A percentile compares a stretch with the other conserved stretches of the same genome.
Evolutionary conservation across 2,888 invertebrate genomes (phyloP).

Genomic region (Caradrina kadenii): DNA sequence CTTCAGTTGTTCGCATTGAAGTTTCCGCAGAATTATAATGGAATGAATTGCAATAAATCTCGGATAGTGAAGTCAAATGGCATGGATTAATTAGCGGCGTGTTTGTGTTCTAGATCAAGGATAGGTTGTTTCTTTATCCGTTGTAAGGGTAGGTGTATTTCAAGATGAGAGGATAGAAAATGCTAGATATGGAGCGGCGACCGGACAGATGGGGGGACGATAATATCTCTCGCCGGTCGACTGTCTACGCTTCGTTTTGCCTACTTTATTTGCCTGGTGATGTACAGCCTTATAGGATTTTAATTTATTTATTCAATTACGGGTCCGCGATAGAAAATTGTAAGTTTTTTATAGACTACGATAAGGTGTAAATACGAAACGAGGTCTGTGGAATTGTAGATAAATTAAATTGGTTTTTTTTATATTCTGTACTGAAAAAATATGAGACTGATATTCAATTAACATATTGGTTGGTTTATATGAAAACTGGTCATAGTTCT

Average conservation of each 20-base stretch:
- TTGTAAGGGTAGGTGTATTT: slow-evolving; percentile 78
- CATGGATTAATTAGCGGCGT: slow-evolving; percentile 81
- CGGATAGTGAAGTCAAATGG: slow-evolving; percentile 70
- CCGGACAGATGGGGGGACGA: slow-evolving; percentile 80
- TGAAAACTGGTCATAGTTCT: too few relatives aligned
- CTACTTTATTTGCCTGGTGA: slow-evolving; percentile 74
- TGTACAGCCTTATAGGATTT: slow-evolving; percentile 64
- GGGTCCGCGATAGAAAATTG: slow-evolving; percentile 48
- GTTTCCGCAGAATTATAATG: slow-evolving; percentile 70
- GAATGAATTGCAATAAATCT: slow-evolving; percentile 77
- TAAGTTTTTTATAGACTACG: slow-evolving; percentile 47
- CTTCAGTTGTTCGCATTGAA: slow-evolving; percentile 67
- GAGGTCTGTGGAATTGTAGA: neutral
- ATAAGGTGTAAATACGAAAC: slow-evolving; percentile 43
- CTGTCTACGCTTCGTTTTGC: slow-evolving; percentile 74
- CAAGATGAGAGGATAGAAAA: slow-evolving; percentile 80
- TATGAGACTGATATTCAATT: too few relatives aligned
- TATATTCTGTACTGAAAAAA: neutral
- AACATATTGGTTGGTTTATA: too few relatives aligned
- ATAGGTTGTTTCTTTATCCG: slow-evolving; percentile 78
- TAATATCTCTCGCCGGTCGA: slow-evolving; percentile 75
- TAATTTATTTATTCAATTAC: slow-evolving; percentile 69
- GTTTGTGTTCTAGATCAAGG: slow-evolving; percentile 79
- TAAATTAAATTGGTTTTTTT: neutral
- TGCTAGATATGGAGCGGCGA: slow-evolving; percentile 81